Evolutionary conservation across 1,140 invertebrate genomes (phyloP), one percentile per base, ranked within the genome.

Genomic region (Chelonus insularis): DNA sequence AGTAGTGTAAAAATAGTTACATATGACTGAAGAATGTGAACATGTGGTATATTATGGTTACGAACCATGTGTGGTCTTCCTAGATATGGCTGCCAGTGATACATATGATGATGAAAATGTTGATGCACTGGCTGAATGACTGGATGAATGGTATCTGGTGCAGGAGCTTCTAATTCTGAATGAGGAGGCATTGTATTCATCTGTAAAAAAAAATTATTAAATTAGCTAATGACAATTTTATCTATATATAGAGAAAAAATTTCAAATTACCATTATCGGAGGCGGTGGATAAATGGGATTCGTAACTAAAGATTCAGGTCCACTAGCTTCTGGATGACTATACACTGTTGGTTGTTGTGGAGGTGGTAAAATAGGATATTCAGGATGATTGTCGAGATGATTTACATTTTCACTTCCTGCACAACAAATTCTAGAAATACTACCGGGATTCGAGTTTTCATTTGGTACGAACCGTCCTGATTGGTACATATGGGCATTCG

Each of bases 51-150:
- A n/a, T n/a, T n/a, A n/a, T n/a, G n/a, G n/a, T n/a, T 73, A 29
- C 80, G 72, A 12, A 48, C 32, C 20, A 62, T 48, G 41, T 61
- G 60, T 36, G 59, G 48, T 14, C 47, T 47, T 32, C 57, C 43
- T 1, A 63, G 37, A 37, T 54, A 57, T 18, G 57, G 43, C 14
- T 47, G 21, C 57, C 87, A 86, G 72, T 89, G 87, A 67, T 86
- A 85, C 76, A 87, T 84, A 65, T 88, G 87, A 77, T 88, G 87
- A 74, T 88, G 87, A 1, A 88, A 82, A 61, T 85, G 85, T 67
- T 84, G 84, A 71, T 85, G 83, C 36, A 71, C 68, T 16, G 74
- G 71, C 61, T n/a, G n/a, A n/a, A n/a, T n/a, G n/a, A 72, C 69
- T 43, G 47, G 12, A 12, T 11, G 41, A 18, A 64, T 36, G 72